A percentile compares a stretch with the other conserved stretches of the same genome.
Evolutionary conservation across 2,113 vertebrate species (phyloP).

Genomic region (Apistogramma diplotaenia): DNA sequence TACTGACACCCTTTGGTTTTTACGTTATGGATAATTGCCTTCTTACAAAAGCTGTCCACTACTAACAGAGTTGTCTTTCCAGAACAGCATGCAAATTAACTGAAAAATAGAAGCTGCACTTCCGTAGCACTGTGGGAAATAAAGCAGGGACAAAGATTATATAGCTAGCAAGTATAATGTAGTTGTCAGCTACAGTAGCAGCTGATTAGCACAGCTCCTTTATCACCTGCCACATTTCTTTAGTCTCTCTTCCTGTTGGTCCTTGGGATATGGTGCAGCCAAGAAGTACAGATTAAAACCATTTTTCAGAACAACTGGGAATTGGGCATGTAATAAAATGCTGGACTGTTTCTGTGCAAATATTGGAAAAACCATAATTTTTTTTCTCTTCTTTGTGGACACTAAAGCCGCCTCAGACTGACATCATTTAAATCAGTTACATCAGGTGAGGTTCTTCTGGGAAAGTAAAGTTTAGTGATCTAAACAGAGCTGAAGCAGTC

Average conservation of each 20-base stretch:
- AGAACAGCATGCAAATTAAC: neutral
- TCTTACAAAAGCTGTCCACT: neutral
- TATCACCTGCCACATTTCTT: neutral
- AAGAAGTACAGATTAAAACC: slow-evolving; percentile 31
- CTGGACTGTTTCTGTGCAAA: neutral
- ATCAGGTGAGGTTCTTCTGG: neutral
- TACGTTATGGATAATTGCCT: neutral
- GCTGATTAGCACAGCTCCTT: neutral
- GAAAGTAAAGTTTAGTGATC: neutral
- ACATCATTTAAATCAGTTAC: neutral
- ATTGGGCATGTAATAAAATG: slow-evolving; percentile 39
- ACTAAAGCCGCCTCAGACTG: neutral
- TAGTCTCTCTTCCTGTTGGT: neutral
- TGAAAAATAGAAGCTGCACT: neutral
- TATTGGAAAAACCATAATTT: neutral
- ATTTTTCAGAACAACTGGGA: slow-evolving; percentile 34
- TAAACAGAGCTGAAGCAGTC: neutral
- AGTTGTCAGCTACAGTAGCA: neutral
- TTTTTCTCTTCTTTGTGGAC: neutral
- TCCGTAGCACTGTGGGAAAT: neutral
- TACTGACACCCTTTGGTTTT: neutral
- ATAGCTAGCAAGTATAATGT: neutral
- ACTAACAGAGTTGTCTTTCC: neutral
- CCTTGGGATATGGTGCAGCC: slow-evolving; percentile 9
- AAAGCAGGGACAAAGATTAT: neutral